Base-by-base conservation (phyloP, 2,888 invertebrate genomes). In the Spisula solida region DNA sequence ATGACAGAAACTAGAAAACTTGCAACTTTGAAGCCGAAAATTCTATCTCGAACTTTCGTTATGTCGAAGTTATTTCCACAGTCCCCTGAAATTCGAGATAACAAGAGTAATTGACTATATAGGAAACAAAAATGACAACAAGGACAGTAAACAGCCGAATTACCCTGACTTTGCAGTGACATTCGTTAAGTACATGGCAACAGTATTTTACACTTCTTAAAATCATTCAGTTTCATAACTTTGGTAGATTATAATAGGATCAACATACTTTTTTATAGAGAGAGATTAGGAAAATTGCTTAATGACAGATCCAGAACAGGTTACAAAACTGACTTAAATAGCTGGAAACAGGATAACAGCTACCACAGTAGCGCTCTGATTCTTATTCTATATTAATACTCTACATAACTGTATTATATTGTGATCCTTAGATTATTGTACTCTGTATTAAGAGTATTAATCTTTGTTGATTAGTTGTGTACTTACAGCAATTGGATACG, bases 281-380 rank as follows among this genome's bases (percentile, higher is more conserved):
- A 18, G 8, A 75, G 75, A 75, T 75, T 75, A 75, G 75, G 75
- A 75, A 75, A 75, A 75, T 75, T 75, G 75, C 34, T 34, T 34
- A 75, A 75, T 31, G 75, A 75, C 34, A 25, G 25, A 16, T 75
- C 31, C 12, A 14, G 34, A 20, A 12, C 34, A 31, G 14, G 18
- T 31, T 31, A 34, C 75, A 75, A 75, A 4, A 75, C 75, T 34
- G 34, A 75, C 5, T 31, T 75, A 75, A 34, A 6, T 75, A 31
- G 16, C 14, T 75, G 5, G 0, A 4, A 31, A 5, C 10, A 31
- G 18, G 5, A 31, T 4, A 16, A 10, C 16, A 75, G 31, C 0
- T 75, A 75, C 75, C 14, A 0, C 31, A 75, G 29, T 75, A 12
- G 2, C 0, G 75, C 34, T 31, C 0, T 2, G 12, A 6, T 31